Evolutionary conservation across 1,140 invertebrate genomes (phyloP).

Genomic region (Kradibia gibbosae): DNA sequence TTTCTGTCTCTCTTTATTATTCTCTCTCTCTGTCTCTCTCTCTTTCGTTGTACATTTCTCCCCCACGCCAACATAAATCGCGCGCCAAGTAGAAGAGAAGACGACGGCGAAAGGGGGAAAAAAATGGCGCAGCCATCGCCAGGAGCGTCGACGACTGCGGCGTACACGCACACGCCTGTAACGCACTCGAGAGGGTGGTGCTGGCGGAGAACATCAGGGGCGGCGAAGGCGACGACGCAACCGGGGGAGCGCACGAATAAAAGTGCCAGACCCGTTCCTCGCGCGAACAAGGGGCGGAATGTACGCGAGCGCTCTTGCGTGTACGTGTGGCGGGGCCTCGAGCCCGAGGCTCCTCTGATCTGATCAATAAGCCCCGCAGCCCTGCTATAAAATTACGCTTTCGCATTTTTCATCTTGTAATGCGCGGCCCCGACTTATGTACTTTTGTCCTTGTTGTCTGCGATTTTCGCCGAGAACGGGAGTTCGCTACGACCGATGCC

Average conservation of each 20-base stretch:
- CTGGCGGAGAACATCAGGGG: conserved; percentile 55
- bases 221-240: conserved; percentile 57
- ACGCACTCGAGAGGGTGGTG: neutral
- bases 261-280: conserved; percentile 68
- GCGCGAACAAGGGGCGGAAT: conserved; percentile 63
- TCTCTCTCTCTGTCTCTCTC: conserved; percentile 54
- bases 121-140: conserved; percentile 23
- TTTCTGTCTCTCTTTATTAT: too few species aligned
- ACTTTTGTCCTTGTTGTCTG: conserved; percentile 17
- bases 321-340: neutral
- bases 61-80: conserved; percentile 38
- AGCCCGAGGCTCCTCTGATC: conserved; percentile 62
- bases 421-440: conserved; percentile 24
- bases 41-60: conserved; percentile 49
- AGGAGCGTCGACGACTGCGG: neutral
- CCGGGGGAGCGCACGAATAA: conserved; percentile 66
- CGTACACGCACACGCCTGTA: neutral
- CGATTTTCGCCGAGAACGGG: neutral
- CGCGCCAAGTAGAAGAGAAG: neutral
- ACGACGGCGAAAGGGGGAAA: conserved; percentile 11
- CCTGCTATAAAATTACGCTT: conserved; percentile 40
- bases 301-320: conserved; percentile 1
- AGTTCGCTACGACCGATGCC: neutral
- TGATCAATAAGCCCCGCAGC: conserved; percentile 67
- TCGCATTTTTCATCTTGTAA: conserved; percentile 49